These are phyloP conservation scores for Spongilla lacustris DNA, from an alignment of 37 sponge, comb jelly and placozoan genomes.

Conservation along the genomic window DNA sequence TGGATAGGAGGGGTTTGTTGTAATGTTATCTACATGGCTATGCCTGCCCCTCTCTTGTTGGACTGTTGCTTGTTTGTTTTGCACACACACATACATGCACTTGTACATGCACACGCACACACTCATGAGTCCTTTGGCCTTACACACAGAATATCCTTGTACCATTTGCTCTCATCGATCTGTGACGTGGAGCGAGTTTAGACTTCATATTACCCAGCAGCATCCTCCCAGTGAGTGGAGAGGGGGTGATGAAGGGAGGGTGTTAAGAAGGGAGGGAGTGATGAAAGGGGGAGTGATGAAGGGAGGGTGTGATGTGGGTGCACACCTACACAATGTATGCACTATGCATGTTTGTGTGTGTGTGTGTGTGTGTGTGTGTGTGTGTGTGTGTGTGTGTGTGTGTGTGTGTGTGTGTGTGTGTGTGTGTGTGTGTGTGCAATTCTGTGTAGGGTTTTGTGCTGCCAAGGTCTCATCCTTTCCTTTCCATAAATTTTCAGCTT, in stretches of 20 bases:
- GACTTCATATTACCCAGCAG: too few species aligned
- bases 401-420: slow-evolving; percentile 41
- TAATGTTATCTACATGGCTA: too few species aligned
- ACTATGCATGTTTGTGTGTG: slow-evolving; percentile 35
- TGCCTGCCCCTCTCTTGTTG: too few species aligned
- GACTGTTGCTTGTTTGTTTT: too few species aligned
- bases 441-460: slow-evolving; percentile 6
- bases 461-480: not conserved
- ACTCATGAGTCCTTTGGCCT: too few species aligned
- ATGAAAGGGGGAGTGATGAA: not conserved
- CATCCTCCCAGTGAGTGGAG: not conserved
- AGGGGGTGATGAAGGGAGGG: not conserved
- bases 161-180: too few species aligned
- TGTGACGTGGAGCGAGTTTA: too few species aligned
- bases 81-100: too few species aligned
- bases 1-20: too few species aligned
- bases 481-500: not conserved
- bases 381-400: slow-evolving; percentile 31
- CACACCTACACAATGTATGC: too few species aligned
- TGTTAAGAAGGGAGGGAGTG: not conserved
- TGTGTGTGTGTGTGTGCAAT: slow-evolving; percentile 26
- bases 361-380: slow-evolving; percentile 41
- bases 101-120: not conserved
- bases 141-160: not conserved
- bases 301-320: not conserved